Evolutionary conservation across 2,113 vertebrate species (phyloP).

Genomic region (Recurvirostra avosetta): DNA sequence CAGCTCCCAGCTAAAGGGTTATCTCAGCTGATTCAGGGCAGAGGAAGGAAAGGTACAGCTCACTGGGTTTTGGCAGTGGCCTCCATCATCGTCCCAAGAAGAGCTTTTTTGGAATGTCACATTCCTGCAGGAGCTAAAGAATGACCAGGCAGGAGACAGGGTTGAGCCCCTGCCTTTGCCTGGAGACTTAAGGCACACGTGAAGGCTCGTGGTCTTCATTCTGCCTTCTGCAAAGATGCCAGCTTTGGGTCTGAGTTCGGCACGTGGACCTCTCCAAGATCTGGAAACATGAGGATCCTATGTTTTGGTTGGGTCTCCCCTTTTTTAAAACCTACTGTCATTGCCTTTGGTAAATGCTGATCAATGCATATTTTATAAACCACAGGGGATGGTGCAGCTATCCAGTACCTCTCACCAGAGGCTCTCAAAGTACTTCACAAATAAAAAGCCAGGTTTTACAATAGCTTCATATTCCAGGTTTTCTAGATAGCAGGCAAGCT

Average conservation of each 20-base stretch:
- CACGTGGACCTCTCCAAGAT: fast-evolving
- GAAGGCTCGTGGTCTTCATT: neutral
- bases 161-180: neutral
- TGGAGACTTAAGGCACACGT: neutral
- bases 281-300: neutral
- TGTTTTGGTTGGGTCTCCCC: neutral
- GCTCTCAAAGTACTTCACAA: neutral
- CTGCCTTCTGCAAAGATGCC: neutral
- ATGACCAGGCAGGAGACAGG: neutral
- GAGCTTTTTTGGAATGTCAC: neutral
- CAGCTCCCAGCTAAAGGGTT: neutral
- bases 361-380: neutral
- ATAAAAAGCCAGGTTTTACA: neutral
- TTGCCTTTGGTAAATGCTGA: neutral
- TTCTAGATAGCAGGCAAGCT: neutral
- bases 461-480: neutral
- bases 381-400: neutral
- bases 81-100: neutral
- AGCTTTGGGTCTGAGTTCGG: neutral
- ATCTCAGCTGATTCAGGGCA: neutral
- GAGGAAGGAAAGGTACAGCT: neutral
- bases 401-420: neutral
- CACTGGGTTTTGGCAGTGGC: neutral
- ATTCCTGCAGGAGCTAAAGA: neutral
- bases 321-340: neutral